Evolutionary conservation across 1,140 invertebrate genomes (phyloP).

Genomic region (Megathymus violae): DNA sequence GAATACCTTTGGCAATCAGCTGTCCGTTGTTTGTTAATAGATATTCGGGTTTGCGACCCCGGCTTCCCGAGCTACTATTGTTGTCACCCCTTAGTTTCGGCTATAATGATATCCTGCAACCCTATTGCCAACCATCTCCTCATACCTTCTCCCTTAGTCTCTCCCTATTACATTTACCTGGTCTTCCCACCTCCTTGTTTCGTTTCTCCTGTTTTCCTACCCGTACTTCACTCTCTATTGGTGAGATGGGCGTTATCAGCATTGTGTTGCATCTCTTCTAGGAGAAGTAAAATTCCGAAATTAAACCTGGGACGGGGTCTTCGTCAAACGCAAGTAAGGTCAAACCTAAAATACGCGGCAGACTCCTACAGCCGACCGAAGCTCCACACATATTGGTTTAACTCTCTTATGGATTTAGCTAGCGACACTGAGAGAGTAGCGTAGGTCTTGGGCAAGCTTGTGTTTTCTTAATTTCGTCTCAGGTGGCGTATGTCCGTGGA

Average conservation of each 20-base stretch:
- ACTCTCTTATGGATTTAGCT: conserved; percentile 11
- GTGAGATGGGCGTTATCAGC: neutral
- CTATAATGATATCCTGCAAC: too few species aligned
- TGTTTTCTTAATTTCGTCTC: conserved; percentile 9
- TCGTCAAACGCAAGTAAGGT: conserved; percentile 11
- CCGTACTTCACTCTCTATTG: too few species aligned
- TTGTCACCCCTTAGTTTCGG: too few species aligned
- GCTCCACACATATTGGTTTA: conserved; percentile 16
- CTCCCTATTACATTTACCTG: too few species aligned
- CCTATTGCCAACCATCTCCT: too few species aligned
- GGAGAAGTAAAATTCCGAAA: conserved; percentile 1
- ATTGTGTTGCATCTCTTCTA: conserved; percentile 4
- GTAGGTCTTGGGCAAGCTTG: conserved; percentile 12
- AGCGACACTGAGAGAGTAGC: conserved; percentile 19
- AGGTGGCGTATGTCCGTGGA: conserved; percentile 18
- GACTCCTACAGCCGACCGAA: conserved; percentile 15
- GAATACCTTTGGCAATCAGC: too few species aligned
- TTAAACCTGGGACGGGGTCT: conserved; percentile 16
- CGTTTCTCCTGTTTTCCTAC: too few species aligned
- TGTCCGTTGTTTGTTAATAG: too few species aligned
- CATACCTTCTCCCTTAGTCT: too few species aligned
- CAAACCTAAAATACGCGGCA: conserved; percentile 8
- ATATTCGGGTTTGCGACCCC: too few species aligned
- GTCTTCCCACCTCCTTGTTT: too few species aligned
- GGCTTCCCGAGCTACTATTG: too few species aligned